Conservation (phyloP, 2,888 invertebrate genomes). For the Galerucella nymphaeae region DNA sequence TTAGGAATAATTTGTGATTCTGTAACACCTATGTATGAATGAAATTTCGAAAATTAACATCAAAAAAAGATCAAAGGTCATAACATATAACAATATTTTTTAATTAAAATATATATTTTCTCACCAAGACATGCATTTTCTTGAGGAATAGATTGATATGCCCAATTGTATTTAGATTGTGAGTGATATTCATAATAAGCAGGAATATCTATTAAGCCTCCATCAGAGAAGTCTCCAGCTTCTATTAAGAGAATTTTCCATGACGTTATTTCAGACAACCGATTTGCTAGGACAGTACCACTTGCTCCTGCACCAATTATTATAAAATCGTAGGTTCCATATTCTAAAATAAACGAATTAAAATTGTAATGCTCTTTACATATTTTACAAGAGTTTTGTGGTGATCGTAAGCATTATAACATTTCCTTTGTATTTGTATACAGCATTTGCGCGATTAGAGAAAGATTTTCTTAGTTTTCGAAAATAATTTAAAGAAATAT, state of each 20-base stretch:
- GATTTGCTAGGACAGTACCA: conserved; percentile 42
- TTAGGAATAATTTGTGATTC: no score
- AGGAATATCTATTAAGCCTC: conserved; percentile 25
- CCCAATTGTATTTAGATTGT: conserved; percentile 71
- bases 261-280: conserved; percentile 39
- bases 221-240: conserved; percentile 38
- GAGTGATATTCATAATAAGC: neutral
- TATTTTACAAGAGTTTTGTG: no score
- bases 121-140: conserved; percentile 70
- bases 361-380: no score
- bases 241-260: conserved; percentile 43
- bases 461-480: no score
- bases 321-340: conserved; percentile 42
- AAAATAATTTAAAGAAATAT: neutral
- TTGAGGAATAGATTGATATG: conserved; percentile 76
- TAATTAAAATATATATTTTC: neutral
- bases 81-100: no score
- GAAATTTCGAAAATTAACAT: no score
- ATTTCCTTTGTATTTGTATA: no score
- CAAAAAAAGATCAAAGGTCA: no score
- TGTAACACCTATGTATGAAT: no score
- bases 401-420: no score
- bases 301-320: conserved; percentile 44
- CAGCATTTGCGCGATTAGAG: no score
- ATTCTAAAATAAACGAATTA: conserved; percentile 27